Evolutionary conservation across 2,888 invertebrate species (phyloP), one percentile per base, ranked within the genome.

Genomic region (Drosophila vallismaia): DNA sequence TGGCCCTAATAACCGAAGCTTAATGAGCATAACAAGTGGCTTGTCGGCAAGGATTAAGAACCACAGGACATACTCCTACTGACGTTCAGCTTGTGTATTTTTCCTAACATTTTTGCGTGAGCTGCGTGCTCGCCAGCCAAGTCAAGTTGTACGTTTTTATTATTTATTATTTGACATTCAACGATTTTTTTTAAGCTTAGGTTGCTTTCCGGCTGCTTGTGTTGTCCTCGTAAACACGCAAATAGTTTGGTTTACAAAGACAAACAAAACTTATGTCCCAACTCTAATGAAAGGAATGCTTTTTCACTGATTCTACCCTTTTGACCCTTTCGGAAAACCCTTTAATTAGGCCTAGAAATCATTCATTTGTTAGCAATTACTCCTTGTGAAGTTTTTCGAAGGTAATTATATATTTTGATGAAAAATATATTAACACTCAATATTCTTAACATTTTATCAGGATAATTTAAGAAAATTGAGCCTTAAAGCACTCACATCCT

Each of bases 1-100:
- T 90, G 77, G 86, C 77, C 80, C 87, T 88, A 86, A 89, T 89
- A 89, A 89, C 80, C 88, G 74, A 60, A 72, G 79, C 81, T 86
- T 89, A 90, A 90, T 88, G 84, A 80, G 76, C 76, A 73, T 62
- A 77, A 76, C 76, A 86, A 89, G 78, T 78, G 75, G 80, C 72
- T 63, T 51, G 63, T 64, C 66, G 63, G 63, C 63, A 52, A 67
- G 64, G 64, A 64, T 64, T 64, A 64, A 31, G 53, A 36, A 52
- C 44, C 52, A 45, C 56, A 71, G 59, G 52, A 68, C 66, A 68
- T 44, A 40, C 24, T 42, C 40, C 57, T 46, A 31, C 31, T 40
- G 49, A 53, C 71, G 57, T 56, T 70, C 53, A 33, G 58, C 68
- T 74, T 67, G 71, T 64, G 73, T 53, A 14, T 44, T 26, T n/a